A percentile compares a stretch with the other conserved stretches of the same genome.
Conservation (phyloP, 2,797 vertebrate genomes). For the Sarcophilus harrisii region DNA sequence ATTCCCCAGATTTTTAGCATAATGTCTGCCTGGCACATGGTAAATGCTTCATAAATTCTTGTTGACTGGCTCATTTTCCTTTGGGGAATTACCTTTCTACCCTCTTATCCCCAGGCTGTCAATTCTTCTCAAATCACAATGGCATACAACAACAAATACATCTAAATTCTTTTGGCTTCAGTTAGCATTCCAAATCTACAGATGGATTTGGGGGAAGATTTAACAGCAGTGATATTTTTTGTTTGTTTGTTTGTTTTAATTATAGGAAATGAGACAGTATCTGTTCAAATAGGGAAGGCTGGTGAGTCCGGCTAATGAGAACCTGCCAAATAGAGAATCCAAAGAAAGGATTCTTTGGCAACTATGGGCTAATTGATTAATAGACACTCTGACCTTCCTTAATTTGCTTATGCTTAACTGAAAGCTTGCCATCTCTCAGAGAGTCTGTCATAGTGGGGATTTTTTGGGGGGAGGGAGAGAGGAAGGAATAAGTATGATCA, state of each 20-base stretch:
- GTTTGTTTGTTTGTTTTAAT: not conserved
- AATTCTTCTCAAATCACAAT: not conserved
- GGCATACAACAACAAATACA: not conserved
- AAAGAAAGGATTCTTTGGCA: slow-evolving; percentile 3
- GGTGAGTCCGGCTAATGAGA: not conserved
- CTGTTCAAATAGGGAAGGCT: not conserved
- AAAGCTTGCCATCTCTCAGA: slow-evolving; percentile 21
- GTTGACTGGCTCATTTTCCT: not conserved
- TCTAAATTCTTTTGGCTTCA: not conserved
- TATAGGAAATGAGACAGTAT: not conserved
- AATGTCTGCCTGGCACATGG: not conserved
- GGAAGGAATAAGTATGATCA: not conserved
- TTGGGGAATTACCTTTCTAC: not conserved
- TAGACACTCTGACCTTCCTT: not conserved
- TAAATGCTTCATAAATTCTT: not conserved
- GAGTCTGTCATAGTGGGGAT: not conserved
- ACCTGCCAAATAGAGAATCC: not conserved
- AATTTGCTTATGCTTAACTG: slow-evolving; percentile 11
- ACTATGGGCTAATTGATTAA: not conserved
- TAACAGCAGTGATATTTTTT: not conserved
- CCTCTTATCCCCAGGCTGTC: not conserved
- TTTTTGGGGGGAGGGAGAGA: not conserved
- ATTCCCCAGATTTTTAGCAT: not conserved
- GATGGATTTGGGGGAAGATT: not conserved
- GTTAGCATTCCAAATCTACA: not conserved